Evolutionary conservation across 2,797 vertebrate species (phyloP).

Genomic region (Rhincodon typus): DNA sequence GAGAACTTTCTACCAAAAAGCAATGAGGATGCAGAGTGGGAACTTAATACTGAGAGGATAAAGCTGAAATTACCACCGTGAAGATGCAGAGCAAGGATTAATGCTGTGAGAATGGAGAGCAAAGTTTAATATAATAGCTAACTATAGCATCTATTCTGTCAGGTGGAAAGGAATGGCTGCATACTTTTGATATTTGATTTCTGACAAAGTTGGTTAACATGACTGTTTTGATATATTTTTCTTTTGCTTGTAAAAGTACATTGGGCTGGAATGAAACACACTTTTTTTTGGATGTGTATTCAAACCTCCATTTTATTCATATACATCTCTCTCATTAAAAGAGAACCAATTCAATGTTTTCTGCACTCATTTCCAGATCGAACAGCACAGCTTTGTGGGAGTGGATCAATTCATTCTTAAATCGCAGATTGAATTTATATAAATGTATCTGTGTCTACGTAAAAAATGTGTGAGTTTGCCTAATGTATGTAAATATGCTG

Average conservation of each 20-base stretch:
- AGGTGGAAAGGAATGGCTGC: no score
- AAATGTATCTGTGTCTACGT: background rate
- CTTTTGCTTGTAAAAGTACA: background rate
- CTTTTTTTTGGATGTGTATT: background rate
- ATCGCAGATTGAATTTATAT: background rate
- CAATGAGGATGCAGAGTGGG: no score
- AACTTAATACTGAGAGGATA: no score
- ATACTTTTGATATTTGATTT: no score
- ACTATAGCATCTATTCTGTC: no score
- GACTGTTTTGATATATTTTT: background rate
- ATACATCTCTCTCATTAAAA: no score
- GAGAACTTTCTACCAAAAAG: no score
- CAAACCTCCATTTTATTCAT: background rate
- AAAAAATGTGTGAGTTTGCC: background rate
- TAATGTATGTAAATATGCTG: background rate
- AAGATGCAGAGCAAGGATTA: no score
- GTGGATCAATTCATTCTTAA: background rate
- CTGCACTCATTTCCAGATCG: background rate
- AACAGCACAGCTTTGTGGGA: background rate
- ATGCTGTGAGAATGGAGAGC: no score
- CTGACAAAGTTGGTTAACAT: background rate
- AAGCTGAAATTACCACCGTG: no score
- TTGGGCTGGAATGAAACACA: background rate
- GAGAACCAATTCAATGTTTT: background rate
- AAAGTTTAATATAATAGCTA: no score